Evolutionary conservation across 2,888 invertebrate genomes (phyloP), one percentile per base, ranked within the genome.

Genomic region (Orthosia cruda): DNA sequence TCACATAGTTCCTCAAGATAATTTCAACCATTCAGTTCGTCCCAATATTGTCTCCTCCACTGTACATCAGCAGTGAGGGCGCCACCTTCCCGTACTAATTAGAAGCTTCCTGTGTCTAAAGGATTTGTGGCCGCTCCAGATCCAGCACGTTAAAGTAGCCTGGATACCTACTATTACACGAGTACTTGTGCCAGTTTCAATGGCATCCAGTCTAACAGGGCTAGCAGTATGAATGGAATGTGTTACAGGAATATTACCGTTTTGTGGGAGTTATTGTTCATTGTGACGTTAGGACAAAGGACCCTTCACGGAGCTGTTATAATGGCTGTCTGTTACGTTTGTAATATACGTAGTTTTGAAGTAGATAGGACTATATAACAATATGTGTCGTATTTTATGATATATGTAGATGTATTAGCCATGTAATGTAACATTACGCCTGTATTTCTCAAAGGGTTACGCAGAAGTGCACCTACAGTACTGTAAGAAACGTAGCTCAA

Each of bases 91-190:
- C 68, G 26, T 20, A 54, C 55, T 79, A 83, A 83, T 65, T 52
- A 77, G 59, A 52, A 40, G 9, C 32, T 77, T 82, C 68, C 68
- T 81, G 77, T 32, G 61, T 57, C 55, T 76, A 13, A 32, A 65
- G 57, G 70, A 62, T 83, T n/a, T 77, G 79, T 78, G 65, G 50
- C 20, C 32, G 68, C 57, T 63, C 58, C 63, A 67, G n/a, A 18
- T 72, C 54, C 20, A 20, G 32, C 23, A 32, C 3, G 12, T 20
- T 16, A 40, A 57, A 26, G 9, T 18, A n/a, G n/a, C 18, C 61
- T 52, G n/a, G 3, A 72, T 40, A 40, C 40, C 40, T 59, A 20
- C 32, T 65, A 50, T 65, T 47, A 75, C 20, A 57, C 40, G 40
- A 40, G 7, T 40, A 40, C 45, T 63, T 54, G 61, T 61, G 77